These are phyloP conservation scores for Heterotis niloticus DNA, from an alignment of 2,113 vertebrate species.

Conservation along the genomic window DNA sequence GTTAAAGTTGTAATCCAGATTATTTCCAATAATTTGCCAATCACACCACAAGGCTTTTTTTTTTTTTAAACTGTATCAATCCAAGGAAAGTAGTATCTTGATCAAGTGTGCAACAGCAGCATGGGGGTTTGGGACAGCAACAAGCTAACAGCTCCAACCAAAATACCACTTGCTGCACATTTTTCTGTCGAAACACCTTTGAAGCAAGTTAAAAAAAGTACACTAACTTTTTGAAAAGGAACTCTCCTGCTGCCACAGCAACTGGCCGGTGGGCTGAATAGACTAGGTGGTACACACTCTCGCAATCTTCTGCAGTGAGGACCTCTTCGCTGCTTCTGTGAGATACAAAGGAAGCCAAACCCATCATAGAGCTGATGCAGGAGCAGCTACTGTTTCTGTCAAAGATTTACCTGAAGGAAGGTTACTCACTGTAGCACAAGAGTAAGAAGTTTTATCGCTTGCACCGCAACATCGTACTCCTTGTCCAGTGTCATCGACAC, in stretches of 20 bases:
- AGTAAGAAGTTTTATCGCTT: constrained; percentile 98
- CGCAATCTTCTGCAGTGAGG: constrained; percentile 95
- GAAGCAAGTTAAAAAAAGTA: neutral
- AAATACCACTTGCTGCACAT: no score
- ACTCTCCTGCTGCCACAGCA: constrained; percentile 94
- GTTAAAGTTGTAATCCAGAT: no score
- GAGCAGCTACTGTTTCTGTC: no score
- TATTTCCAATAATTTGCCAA: no score
- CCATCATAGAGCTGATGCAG: constrained; percentile 1
- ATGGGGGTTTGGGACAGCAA: no score
- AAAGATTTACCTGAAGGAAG: neutral
- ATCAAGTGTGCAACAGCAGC: no score
- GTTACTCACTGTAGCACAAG: constrained; percentile 94
- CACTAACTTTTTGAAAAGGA: constrained; percentile 97
- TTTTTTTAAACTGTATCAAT: no score
- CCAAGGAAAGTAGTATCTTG: no score
- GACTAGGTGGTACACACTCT: constrained; percentile 97
- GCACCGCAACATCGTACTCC: constrained; percentile 97
- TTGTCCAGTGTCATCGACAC: constrained; percentile 99
- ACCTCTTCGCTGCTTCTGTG: constrained; percentile 95
- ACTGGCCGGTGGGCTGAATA: constrained; percentile 97
- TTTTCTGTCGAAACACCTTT: neutral
- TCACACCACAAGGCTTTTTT: no score
- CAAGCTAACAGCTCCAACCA: no score
- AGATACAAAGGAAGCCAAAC: constrained; percentile 34